These are phyloP conservation scores for Aphrophora alni DNA, from an alignment of 2,888 invertebrate genomes.

Conservation along the genomic window DNA sequence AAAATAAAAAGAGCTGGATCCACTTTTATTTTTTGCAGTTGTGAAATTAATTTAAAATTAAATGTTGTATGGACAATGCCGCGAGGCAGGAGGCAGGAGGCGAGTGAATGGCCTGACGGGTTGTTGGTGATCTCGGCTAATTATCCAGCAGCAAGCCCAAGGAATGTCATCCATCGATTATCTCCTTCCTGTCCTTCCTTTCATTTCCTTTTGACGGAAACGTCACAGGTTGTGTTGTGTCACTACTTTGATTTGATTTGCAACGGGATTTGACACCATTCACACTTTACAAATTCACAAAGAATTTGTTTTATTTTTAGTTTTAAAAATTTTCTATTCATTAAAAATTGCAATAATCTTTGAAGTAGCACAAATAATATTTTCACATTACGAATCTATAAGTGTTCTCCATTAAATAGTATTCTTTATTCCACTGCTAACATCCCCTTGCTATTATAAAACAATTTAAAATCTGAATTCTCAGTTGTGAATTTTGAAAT, in stretches of 20 bases:
- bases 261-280: not conserved
- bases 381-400: too few species aligned
- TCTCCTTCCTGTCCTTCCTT: conserved; percentile 2
- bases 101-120: conserved; percentile 27
- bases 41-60: conserved; percentile 36
- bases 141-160: not conserved
- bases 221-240: not conserved
- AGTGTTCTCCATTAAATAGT: too few species aligned
- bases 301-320: too few species aligned
- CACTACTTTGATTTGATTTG: not conserved
- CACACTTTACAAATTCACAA: not conserved
- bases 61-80: not conserved
- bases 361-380: too few species aligned
- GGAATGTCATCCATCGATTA: conserved; percentile 7
- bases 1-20: not conserved
- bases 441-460: too few species aligned
- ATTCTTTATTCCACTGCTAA: too few species aligned
- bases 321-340: too few species aligned
- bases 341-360: not conserved
- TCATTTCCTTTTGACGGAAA: not conserved
- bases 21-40: not conserved
- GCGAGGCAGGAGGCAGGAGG: not conserved
- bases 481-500: too few species aligned
- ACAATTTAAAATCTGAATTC: too few species aligned
- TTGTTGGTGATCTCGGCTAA: conserved; percentile 2